Percentiles rank a stretch among this genome's conserved stretches.
These are phyloP conservation scores for Passerina amoena DNA, from an alignment of 2,113 vertebrate genomes.

Conservation along the genomic window DNA sequence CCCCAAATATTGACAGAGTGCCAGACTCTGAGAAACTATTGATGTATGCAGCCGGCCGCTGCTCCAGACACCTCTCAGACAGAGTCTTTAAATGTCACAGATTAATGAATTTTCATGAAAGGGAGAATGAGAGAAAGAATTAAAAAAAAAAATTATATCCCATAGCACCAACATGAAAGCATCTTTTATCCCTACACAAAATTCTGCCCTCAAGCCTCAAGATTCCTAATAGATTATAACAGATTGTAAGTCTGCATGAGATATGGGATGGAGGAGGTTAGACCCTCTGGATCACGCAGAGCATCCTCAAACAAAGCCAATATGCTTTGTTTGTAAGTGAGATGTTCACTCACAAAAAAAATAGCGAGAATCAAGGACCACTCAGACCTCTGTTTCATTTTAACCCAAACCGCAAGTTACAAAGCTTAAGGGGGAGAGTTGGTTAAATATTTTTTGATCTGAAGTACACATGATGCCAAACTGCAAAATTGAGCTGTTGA, in stretches of 20 bases:
- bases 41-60: slow-evolving; percentile 77
- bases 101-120: slow-evolving; percentile 88
- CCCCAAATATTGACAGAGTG: slow-evolving; percentile 83
- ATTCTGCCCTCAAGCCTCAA: slow-evolving; percentile 41
- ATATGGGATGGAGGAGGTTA: neutral
- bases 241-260: neutral
- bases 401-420: neutral
- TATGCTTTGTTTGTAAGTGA: neutral
- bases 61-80: slow-evolving; percentile 83
- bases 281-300: slow-evolving; percentile 11
- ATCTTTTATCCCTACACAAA: slow-evolving; percentile 49
- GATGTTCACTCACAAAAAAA: neutral
- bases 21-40: slow-evolving; percentile 80
- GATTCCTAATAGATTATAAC: slow-evolving; percentile 47
- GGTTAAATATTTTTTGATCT: neutral
- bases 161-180: slow-evolving; percentile 58
- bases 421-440: neutral
- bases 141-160: slow-evolving; percentile 37
- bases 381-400: neutral
- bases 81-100: slow-evolving; percentile 84
- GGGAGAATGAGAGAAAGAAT: slow-evolving; percentile 54
- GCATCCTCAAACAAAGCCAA: slow-evolving; percentile 9
- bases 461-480: neutral
- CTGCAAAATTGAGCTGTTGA: neutral
- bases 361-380: neutral